Percentiles rank a stretch among this genome's conserved stretches.
These are phyloP conservation scores for Priocnemis perturbator DNA, from an alignment of 2,888 invertebrate species.

Conservation along the genomic window DNA sequence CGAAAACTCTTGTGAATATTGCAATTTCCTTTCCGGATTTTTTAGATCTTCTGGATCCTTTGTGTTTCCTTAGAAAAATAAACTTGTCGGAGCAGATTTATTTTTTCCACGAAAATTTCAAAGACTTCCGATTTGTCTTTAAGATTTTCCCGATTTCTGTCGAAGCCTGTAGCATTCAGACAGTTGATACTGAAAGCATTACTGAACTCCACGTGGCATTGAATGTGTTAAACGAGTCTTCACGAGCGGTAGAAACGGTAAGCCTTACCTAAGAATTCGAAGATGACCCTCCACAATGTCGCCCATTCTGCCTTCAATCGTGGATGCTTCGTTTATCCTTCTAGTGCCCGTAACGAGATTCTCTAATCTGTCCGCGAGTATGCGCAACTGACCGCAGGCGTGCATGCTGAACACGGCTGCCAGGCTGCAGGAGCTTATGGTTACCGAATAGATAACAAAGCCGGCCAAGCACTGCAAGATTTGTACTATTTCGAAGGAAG, in stretches of 20 bases:
- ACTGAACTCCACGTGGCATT: no score
- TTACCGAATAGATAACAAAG: conserved; percentile 63
- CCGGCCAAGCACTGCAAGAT: conserved; percentile 60
- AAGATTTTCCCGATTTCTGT: no score
- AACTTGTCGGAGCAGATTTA: no score
- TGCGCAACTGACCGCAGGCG: conserved; percentile 65
- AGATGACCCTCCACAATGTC: conserved; percentile 61
- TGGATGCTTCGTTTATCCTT: not conserved
- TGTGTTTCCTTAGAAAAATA: no score
- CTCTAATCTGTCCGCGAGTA: conserved; percentile 53
- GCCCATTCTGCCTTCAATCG: conserved; percentile 33
- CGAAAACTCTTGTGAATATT: no score
- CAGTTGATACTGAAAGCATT: no score
- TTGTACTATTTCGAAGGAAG: conserved; percentile 65
- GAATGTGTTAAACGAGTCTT: not conserved
- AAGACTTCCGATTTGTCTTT: no score
- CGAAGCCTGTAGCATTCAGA: no score
- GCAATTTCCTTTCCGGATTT: no score
- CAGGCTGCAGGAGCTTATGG: conserved; percentile 62
- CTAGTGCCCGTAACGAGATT: conserved; percentile 41
- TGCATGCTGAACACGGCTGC: conserved; percentile 67
- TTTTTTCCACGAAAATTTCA: no score
- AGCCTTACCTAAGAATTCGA: conserved; percentile 55
- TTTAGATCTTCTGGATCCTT: no score
- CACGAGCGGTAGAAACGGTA: no score